Base-by-base conservation (phyloP, 2,888 invertebrate species). In the Acrocera orbiculus region DNA sequence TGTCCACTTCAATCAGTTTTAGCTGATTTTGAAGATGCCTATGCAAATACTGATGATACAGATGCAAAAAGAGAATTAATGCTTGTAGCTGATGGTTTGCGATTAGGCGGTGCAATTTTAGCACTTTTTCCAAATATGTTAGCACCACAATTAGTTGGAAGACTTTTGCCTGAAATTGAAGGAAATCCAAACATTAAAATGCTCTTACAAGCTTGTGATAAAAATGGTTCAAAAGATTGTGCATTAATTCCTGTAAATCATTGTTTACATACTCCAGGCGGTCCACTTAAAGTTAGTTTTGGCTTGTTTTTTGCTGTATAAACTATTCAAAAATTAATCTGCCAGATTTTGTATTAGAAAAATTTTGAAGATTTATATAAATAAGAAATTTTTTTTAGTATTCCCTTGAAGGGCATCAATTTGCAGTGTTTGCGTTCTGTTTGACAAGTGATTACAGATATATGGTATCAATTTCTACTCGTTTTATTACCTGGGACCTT, bases 241-340 rank as follows among this genome's bases (percentile, higher is more conserved):
- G 82, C 93, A 1, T 58, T 96, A 32, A 67, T 93, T 44, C 95
- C 96, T 0, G 72, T 86, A 0, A 92, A 92, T 58, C 95, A 96
- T 55, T 95, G 93, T 49, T 64, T 95, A 40, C 95, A 96, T 53
- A 95, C 96, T 2, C 96, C 96, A n/a, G 96, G 96, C 27, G 96
- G 96, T 2, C 96, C 96, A 0, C 62, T 96, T 5, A 95, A 96
- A 67, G 86, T 83, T 16, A 11, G 16, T 11, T 32, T 13, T 7
- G 2, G 16, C 14, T 16, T 11, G 4, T 5, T 20, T 27, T 19
- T n/a, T 11, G n/a, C 20, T 17, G 4, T 30, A 20, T 30, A 14
- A n/a, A n/a, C n/a, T n/a, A n/a, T n/a, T n/a, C n/a, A n/a, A n/a
- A n/a, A n/a, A 13, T 26, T 26, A 7, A 13, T 26, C 27, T 26